Evolutionary conservation across 1,140 invertebrate species (phyloP).

Genomic region (Coptotermes formosanus): DNA sequence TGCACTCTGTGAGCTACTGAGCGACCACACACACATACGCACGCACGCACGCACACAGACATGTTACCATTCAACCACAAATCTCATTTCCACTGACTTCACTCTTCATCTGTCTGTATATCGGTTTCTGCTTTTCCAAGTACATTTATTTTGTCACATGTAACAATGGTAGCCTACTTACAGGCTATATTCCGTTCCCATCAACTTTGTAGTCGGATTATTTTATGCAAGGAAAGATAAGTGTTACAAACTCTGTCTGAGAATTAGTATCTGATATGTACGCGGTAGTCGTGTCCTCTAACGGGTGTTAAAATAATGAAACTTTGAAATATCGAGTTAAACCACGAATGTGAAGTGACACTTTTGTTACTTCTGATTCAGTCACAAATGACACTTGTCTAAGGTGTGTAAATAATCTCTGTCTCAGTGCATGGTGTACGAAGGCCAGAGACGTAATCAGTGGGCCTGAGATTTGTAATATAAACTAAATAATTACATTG

Average conservation of each 20-base stretch:
- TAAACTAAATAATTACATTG: too few relatives aligned
- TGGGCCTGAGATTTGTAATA: too few relatives aligned
- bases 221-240: neutral
- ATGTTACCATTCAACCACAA: neutral
- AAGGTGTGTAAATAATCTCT: too few relatives aligned
- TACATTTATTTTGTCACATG: neutral
- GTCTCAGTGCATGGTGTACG: too few relatives aligned
- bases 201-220: neutral
- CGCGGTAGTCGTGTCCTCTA: too few relatives aligned
- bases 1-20: neutral
- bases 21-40: neutral
- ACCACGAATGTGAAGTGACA: too few relatives aligned
- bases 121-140: neutral
- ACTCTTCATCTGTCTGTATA: neutral
- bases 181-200: neutral
- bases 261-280: too few relatives aligned
- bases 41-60: neutral
- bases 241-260: neutral
- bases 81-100: neutral
- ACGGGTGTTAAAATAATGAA: too few relatives aligned
- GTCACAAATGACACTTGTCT: too few relatives aligned
- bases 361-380: too few relatives aligned
- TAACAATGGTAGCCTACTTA: neutral
- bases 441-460: too few relatives aligned
- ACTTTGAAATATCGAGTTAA: too few relatives aligned